Evolutionary conservation across 2,113 vertebrate species (phyloP).

Genomic region (Phrynosoma blainvillii): DNA sequence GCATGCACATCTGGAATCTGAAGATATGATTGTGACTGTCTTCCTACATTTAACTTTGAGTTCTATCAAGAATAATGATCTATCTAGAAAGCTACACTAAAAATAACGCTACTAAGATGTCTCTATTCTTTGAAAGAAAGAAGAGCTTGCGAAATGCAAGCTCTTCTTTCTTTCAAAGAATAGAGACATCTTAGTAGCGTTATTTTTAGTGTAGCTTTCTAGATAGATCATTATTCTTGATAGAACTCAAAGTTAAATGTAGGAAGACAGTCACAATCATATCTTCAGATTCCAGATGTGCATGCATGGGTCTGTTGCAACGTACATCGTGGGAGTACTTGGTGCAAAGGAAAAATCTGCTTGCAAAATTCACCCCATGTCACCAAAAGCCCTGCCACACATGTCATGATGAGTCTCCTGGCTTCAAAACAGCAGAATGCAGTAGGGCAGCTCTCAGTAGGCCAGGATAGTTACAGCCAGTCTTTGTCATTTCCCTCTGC

Average conservation of each 20-base stretch:
- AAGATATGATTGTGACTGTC: neutral
- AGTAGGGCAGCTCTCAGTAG: neutral
- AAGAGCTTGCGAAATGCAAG: neutral
- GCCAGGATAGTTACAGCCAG: too few relatives aligned
- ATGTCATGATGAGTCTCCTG: neutral
- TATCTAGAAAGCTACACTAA: neutral
- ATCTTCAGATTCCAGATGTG: neutral
- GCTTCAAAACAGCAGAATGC: neutral
- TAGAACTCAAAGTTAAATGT: neutral
- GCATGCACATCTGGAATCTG: neutral
- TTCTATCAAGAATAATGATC: neutral
- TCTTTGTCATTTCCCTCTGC: too few relatives aligned
- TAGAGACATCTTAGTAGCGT: neutral
- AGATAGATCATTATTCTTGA: neutral
- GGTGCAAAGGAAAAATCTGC: neutral
- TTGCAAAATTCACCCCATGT: neutral
- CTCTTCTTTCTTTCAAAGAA: neutral
- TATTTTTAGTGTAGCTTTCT: neutral
- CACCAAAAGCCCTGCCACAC: too few relatives aligned
- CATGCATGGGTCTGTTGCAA: neutral
- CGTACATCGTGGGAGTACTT: neutral
- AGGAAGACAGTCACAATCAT: neutral
- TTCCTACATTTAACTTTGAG: neutral
- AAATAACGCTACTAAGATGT: neutral
- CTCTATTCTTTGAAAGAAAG: neutral